Conservation (phyloP, 2,113 vertebrate species). For the Charina bottae region DNA sequence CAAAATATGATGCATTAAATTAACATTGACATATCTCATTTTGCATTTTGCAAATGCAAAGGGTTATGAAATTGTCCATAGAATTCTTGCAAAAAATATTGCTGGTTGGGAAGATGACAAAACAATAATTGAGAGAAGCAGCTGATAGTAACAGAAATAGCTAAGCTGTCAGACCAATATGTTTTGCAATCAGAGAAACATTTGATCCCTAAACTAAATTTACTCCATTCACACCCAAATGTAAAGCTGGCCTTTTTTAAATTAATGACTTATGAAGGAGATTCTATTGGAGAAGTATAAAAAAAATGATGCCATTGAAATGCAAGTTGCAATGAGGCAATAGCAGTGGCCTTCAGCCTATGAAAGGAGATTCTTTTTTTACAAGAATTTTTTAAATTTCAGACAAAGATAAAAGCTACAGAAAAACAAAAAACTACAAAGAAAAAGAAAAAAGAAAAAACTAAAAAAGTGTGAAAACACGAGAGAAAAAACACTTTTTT, state of each 20-base stretch:
- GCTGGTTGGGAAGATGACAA: background rate
- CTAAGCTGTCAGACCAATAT: background rate
- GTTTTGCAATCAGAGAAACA: background rate
- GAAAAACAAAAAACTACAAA: no score
- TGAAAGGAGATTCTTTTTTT: background rate
- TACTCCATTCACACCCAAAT: background rate
- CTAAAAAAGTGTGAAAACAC: no score
- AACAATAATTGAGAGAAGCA: background rate
- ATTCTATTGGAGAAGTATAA: background rate
- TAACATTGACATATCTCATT: background rate
- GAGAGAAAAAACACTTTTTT: no score
- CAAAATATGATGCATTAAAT: background rate
- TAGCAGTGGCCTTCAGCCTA: background rate
- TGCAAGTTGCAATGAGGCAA: background rate
- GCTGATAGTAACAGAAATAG: background rate
- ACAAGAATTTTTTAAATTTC: no score
- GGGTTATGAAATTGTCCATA: background rate
- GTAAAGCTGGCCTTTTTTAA: background rate
- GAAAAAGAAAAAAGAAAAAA: no score
- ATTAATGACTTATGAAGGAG: background rate
- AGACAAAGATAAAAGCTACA: no score
- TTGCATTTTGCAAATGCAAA: background rate
- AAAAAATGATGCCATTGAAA: background rate
- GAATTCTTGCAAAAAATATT: background rate
- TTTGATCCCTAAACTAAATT: background rate